A percentile compares a stretch with the other conserved stretches of the same genome.
phyloP scores from a whole-genome alignment of 1,140 invertebrate genomes.

The Drosophila orosa region DNA sequence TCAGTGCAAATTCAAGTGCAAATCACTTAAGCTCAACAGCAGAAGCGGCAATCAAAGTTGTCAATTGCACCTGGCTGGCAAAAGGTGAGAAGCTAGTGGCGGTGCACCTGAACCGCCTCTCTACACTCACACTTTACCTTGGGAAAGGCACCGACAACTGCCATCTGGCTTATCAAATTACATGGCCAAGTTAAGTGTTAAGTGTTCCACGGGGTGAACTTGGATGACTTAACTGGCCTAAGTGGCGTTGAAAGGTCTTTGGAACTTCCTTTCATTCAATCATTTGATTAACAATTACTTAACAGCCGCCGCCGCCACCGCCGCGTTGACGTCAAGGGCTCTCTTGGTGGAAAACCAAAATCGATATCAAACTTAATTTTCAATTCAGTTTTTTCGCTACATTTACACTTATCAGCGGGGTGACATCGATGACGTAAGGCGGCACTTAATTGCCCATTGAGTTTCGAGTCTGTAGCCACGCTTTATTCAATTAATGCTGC shows the following conservation, averaged over 20 bases:
- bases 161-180: constrained; percentile 76
- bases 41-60: constrained; percentile 32
- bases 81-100: background rate
- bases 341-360: constrained; percentile 34
- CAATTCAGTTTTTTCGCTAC: constrained; percentile 40
- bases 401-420: constrained; percentile 55
- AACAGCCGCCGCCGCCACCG: constrained; percentile 25
- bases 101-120: constrained; percentile 2
- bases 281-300: constrained; percentile 79
- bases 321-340: constrained; percentile 62
- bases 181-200: constrained; percentile 63
- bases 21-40: constrained; percentile 31
- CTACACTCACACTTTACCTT: constrained; percentile 17
- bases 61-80: constrained; percentile 48
- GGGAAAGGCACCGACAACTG: constrained; percentile 27
- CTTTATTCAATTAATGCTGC: constrained; percentile 70
- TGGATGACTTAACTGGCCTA: constrained; percentile 49
- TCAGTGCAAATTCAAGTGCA: constrained; percentile 25
- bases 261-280: constrained; percentile 62
- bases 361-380: constrained; percentile 79
- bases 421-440: constrained; percentile 60
- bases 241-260: constrained; percentile 70
- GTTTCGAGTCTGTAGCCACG: constrained; percentile 56
- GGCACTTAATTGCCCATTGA: constrained; percentile 69
- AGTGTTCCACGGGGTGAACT: constrained; percentile 17